Percentiles rank a stretch among this genome's conserved stretches.
These are phyloP conservation scores for Zosterops borbonicus DNA, from an alignment of 2,113 vertebrate species.

Conservation along the genomic window DNA sequence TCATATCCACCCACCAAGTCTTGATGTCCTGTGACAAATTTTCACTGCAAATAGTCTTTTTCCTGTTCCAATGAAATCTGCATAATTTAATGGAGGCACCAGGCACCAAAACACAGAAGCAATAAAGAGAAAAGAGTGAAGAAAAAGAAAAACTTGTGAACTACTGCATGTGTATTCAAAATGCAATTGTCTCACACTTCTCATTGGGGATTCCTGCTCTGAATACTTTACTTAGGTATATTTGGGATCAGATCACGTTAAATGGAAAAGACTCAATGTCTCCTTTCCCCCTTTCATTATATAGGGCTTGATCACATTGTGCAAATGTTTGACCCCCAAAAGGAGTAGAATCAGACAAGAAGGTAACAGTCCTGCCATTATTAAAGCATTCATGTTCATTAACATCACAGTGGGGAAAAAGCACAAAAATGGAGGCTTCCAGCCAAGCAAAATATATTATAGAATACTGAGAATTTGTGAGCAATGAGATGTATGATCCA, in stretches of 20 bases:
- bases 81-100: not conserved
- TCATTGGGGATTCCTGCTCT: not conserved
- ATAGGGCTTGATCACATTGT: not conserved
- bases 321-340: not conserved
- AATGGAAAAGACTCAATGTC: not conserved
- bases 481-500: conserved; percentile 16
- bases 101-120: not conserved
- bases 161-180: not conserved
- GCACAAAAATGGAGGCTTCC: not conserved
- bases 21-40: not conserved
- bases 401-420: not conserved
- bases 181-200: rapidly evolving
- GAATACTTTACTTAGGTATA: not conserved
- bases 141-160: not conserved
- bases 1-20: not conserved
- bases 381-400: not conserved
- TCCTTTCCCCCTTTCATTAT: not conserved
- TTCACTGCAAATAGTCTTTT: not conserved
- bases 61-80: not conserved
- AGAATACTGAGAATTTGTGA: not conserved
- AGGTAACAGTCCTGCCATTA: not conserved
- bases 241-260: not conserved
- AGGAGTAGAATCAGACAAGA: not conserved
- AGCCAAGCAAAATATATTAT: not conserved
- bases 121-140: not conserved